These are phyloP conservation scores for Acrocera orbiculus DNA, from an alignment of 2,888 invertebrate species.

Conservation along the genomic window DNA sequence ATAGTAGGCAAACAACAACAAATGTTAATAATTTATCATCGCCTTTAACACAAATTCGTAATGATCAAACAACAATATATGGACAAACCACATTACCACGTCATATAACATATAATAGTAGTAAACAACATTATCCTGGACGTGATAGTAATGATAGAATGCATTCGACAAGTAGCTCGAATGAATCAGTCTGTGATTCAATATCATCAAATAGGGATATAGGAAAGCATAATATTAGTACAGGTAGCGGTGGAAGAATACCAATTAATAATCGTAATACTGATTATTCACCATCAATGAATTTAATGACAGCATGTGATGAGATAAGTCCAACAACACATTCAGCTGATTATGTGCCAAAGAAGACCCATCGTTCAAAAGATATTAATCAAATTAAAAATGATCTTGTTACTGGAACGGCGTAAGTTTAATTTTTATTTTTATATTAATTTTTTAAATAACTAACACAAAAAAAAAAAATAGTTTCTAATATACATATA, in stretches of 20 bases:
- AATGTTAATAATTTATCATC: conserved; percentile 25
- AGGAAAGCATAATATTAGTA: conserved; percentile 3
- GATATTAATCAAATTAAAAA: conserved; percentile 29
- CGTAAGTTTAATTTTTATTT: conserved; percentile 21
- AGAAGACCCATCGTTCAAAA: conserved; percentile 40
- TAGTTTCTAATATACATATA: conserved; percentile 1
- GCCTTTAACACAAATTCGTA: conserved; percentile 22
- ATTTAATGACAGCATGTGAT: conserved; percentile 8
- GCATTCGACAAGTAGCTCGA: conserved; percentile 57
- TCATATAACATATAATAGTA: conserved; percentile 22
- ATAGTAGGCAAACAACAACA: conserved; percentile 14
- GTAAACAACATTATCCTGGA: conserved; percentile 19
- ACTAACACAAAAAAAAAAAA: not conserved
- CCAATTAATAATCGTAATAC: conserved; percentile 1
- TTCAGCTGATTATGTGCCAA: conserved; percentile 28
- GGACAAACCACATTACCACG: conserved; percentile 15
- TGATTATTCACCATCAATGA: conserved; percentile 6
- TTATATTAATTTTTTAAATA: not conserved
- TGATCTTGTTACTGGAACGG: conserved; percentile 27
- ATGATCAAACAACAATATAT: conserved; percentile 17
- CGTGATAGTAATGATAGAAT: conserved; percentile 22
- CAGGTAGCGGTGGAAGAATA: conserved; percentile 1
- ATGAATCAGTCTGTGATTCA: conserved; percentile 63
- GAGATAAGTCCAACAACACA: conserved; percentile 11
- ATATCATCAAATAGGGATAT: conserved; percentile 40